Percentiles rank a stretch among this genome's conserved stretches.
These are phyloP conservation scores for Drosophila flavopinicola DNA, from an alignment of 2,888 invertebrate species.

Conservation along the genomic window DNA sequence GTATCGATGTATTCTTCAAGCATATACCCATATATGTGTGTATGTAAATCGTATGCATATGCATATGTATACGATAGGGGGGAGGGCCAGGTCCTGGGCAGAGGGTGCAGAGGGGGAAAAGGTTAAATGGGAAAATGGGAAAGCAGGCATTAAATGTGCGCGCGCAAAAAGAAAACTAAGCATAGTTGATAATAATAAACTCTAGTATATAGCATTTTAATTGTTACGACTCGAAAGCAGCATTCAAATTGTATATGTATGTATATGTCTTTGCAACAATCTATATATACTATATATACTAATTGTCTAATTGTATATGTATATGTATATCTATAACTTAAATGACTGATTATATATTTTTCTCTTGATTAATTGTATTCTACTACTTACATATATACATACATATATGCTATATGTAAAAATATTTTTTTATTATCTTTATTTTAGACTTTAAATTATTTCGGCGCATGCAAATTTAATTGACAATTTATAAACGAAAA, in stretches of 20 bases:
- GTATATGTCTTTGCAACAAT: conserved; percentile 37
- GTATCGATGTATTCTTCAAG: conserved; percentile 15
- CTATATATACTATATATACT: conserved; percentile 28
- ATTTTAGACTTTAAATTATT: conserved; percentile 16
- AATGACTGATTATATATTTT: conserved; percentile 78
- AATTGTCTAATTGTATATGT: conserved; percentile 50
- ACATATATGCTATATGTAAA: conserved; percentile 38
- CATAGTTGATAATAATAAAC: conserved; percentile 29
- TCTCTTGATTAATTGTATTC: conserved; percentile 62
- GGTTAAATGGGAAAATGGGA: no score
- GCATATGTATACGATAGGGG: conserved; percentile 29
- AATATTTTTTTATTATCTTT: conserved; percentile 38
- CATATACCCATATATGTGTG: conserved; percentile 14
- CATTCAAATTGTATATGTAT: conserved; percentile 27
- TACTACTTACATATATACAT: conserved; percentile 18
- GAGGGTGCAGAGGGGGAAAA: no score
- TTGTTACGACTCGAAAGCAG: conserved; percentile 35
- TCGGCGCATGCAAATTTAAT: conserved; percentile 47
- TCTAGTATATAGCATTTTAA: conserved; percentile 29
- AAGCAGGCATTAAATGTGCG: conserved; percentile 26
- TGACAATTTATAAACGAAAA: conserved; percentile 18
- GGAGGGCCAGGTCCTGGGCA: not conserved
- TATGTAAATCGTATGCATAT: conserved; percentile 37
- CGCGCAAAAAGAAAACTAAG: conserved; percentile 56
- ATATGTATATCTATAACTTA: conserved; percentile 68